phyloP scores from a whole-genome alignment of 2,113 vertebrate genomes.

The Xiphias gladius region DNA sequence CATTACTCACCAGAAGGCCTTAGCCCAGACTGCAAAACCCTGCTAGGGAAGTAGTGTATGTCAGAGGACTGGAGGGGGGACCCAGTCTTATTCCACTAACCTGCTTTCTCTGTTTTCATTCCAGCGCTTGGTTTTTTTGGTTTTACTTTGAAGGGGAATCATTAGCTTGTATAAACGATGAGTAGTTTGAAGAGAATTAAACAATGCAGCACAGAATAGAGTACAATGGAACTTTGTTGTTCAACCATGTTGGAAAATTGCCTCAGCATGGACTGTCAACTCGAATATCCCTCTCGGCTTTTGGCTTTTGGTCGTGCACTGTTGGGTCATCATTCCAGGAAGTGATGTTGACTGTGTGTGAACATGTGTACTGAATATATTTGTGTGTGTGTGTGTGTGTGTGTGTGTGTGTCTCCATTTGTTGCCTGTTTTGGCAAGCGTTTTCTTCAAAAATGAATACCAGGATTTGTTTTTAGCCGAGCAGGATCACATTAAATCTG shows the following conservation, averaged over 20 bases:
- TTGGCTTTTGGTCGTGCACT: constrained; percentile 38
- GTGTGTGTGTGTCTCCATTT: background rate
- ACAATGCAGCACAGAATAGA: constrained; percentile 52
- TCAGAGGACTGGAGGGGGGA: constrained; percentile 2
- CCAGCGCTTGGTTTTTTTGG: background rate
- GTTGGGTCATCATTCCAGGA: constrained; percentile 47
- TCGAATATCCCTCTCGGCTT: constrained; percentile 65
- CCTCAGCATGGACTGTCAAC: constrained; percentile 70
- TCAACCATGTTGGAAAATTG: constrained; percentile 63
- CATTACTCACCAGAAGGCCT: constrained; percentile 62
- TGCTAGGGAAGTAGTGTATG: constrained; percentile 32
- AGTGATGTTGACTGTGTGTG: constrained; percentile 39
- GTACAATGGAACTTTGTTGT: constrained; percentile 72
- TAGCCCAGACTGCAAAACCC: constrained; percentile 20
- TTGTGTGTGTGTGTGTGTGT: background rate
- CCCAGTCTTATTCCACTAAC: constrained; percentile 1
- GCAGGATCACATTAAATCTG: constrained; percentile 33
- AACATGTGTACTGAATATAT: constrained; percentile 30
- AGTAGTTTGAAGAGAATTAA: constrained; percentile 32
- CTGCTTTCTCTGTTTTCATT: constrained; percentile 16
- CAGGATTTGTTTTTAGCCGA: constrained; percentile 24
- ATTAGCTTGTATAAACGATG: constrained; percentile 22
- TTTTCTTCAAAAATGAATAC: constrained; percentile 4
- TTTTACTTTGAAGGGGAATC: constrained; percentile 31
- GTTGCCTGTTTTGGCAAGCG: background rate